Evolutionary conservation across 2,888 invertebrate genomes (phyloP), one percentile per base, ranked within the genome.

Genomic region (Clusia tigrina): DNA sequence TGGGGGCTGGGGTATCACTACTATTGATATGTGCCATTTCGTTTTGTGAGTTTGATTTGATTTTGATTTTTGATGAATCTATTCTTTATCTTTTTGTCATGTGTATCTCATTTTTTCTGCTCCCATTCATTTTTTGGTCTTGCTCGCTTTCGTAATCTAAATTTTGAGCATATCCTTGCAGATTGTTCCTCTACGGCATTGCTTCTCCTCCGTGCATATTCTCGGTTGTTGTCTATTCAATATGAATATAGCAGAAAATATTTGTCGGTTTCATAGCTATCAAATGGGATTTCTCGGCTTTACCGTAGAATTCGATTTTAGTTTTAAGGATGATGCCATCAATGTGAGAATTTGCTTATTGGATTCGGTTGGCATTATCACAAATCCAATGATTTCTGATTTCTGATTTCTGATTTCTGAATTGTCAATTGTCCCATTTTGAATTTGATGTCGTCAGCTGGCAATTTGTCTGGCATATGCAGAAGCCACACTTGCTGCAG

Each of bases 301-400:
- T n/a, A n/a, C n/a, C n/a, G n/a, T n/a, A n/a, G n/a, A 12, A 32
- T 32, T 42, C n/a, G 42, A 15, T 15, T 42, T 42, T 42, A 10
- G 9, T 42, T 42, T 42, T n/a, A 42, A 42, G n/a, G 42, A 42
- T 42, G 9, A 42, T 42, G 42, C 10, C 6, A 42, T 42, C n/a
- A 17, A 42, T 42, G n/a, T 42, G 42, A 42, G n/a, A 42, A 17
- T 6, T n/a, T 17, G 42, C 9, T 42, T 15, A 42, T 42, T 42
- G 42, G 15, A 42, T 42, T 42, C 3, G 2, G 42, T 32, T 32
- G 12, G n/a, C n/a, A n/a, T n/a, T 17, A 42, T 5, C 12, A 17
- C 10, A 15, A 42, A 42, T 42, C 42, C 42, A 42, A 42, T 42
- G n/a, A 42, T n/a, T n/a, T n/a, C n/a, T n/a, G n/a, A n/a, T n/a